Evolutionary conservation across 2,113 vertebrate genomes (phyloP), one percentile per base, ranked within the genome.

Genomic region (Vulpes vulpes): DNA sequence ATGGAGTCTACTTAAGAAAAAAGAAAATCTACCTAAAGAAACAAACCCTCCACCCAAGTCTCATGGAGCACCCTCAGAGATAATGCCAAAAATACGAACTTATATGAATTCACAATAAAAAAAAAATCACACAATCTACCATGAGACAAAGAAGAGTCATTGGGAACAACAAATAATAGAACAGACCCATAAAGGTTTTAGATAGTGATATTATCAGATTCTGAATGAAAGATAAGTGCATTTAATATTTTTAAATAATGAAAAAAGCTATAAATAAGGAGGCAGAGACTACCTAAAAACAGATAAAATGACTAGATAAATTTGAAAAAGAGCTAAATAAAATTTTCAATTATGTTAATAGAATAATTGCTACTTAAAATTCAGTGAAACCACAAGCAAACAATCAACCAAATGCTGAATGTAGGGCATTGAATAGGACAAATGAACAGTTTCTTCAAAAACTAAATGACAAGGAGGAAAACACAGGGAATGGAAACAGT

Each of bases 241-340:
- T 71, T 78, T 59, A 59, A 88, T 87, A 53, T 69, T 82, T 84
- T 87, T 91, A 78, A 94, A 65, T 43, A 95, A 90, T 43, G 27
- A 84, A 95, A 27, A 76, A 91, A 86, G 35, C 17, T 91, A 43
- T 22, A 22, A 94, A 65, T 81, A 79, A 74, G 32, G 64, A 96
- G 9, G 12, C 71, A 78, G 64, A 94, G 14, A 55, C 8, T 20
- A 82, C 64, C 49, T 59, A 51, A 89, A 82, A 60, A 38, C 3
- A 8, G 19, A 19, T n/a, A 35, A 59, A 59, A 55, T 6, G 5
- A 64, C 15, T 12, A 60, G n/a, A 69, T 12, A 94, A 71, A 69
- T 92, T 91, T 88, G n/a, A 69, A 94, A 97, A 95, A 92, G 32
- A 90, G 80, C 16, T 17, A 76, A 95, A 80, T 81, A 64, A 92